Evolutionary conservation across 1,140 invertebrate species (phyloP), one percentile per base, ranked within the genome.

Genomic region (Copidosoma floridanum): DNA sequence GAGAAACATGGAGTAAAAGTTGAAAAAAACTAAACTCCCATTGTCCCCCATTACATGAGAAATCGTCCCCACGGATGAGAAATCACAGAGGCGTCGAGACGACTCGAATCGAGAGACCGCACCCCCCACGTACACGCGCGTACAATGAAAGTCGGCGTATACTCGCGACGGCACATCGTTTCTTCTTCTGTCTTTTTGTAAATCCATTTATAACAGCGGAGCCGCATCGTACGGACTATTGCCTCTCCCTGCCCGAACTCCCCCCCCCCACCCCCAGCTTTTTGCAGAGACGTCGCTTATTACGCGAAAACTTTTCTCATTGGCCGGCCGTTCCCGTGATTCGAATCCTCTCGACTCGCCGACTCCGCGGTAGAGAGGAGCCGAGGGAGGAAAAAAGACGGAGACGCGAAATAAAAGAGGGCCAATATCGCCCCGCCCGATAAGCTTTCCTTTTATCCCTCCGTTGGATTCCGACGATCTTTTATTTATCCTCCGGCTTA

Each of bases 221-320:
- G n/a, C n/a, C n/a, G n/a, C n/a, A 44, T 29, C 11, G 5, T 27
- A n/a, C 47, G 23, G 20, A 23, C 41, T 23, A 46, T 46, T 46
- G 44, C 3, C n/a, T 12, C 41, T 16, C 41, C 16, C 11, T 40
- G 24, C 32, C 47, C 47, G 23, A n/a, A 21, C 23, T 57, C 44
- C 43, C 35, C 24, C 40, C 60, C 57, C 24, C 57, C 41, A n/a
- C n/a, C n/a, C n/a, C n/a, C n/a, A n/a, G n/a, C n/a, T n/a, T n/a
- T n/a, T n/a, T n/a, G n/a, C n/a, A 48, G 58, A 57, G 54, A 52
- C 54, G 47, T 67, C 61, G 68, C 67, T 73, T 75, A 75, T 76
- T 74, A 69, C 66, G 61, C 64, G 63, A 63, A 73, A 76, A 76
- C 71, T 76, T 76, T 76, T 74, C 71, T 74, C 71, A 76, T 76